Conservation (phyloP, 2,797 vertebrate genomes). For the Balearica regulorum region DNA sequence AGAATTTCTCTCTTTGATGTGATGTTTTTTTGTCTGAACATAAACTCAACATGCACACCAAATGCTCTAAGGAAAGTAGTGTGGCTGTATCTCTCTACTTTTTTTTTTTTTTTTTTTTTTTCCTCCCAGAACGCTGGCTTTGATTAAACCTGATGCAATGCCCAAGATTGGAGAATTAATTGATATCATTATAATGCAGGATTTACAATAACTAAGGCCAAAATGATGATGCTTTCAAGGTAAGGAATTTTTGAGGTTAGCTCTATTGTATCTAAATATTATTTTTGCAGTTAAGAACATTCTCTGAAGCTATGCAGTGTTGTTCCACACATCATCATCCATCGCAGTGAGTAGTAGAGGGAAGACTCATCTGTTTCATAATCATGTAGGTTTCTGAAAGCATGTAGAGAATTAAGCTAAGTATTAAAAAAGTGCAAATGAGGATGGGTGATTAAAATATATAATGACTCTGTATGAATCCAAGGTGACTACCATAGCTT, state of each 20-base stretch:
- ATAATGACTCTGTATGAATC: neutral
- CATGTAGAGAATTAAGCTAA: neutral
- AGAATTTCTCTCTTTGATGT: conserved; percentile 10
- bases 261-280: neutral
- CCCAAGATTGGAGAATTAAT: conserved; percentile 86
- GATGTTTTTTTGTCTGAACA: neutral
- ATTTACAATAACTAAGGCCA: conserved; percentile 92
- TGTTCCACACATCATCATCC: neutral
- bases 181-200: conserved; percentile 83
- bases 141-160: conserved; percentile 90
- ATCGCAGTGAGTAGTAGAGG: conserved; percentile 2
- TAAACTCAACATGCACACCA: neutral
- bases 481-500: neutral
- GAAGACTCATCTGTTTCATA: conserved; percentile 9
- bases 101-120: neutral
- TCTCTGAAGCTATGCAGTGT: neutral
- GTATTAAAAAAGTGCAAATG: neutral
- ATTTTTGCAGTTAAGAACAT: neutral
- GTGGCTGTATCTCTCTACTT: neutral
- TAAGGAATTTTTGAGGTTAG: conserved; percentile 65
- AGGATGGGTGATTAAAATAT: neutral
- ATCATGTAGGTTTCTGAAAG: neutral
- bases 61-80: neutral
- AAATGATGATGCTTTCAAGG: conserved; percentile 90
- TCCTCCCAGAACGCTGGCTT: conserved; percentile 84